phyloP scores from a whole-genome alignment of 2,797 vertebrate species.

The Crenuchus spilurus region DNA sequence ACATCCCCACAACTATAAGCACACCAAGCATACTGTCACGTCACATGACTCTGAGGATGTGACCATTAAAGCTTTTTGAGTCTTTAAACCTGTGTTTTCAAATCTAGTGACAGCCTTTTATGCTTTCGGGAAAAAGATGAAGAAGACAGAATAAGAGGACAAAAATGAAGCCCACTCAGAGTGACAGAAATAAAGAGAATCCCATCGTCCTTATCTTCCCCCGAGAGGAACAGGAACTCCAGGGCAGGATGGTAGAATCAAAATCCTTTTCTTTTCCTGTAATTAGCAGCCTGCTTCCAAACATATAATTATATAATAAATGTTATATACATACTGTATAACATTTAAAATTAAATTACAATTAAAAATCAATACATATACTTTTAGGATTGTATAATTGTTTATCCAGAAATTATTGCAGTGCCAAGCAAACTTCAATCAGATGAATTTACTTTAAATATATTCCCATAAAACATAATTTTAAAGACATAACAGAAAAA shows the following conservation, averaged over 20 bases:
- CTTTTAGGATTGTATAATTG: no score
- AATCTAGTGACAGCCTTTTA: background rate
- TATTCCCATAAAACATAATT: no score
- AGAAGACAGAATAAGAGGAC: background rate
- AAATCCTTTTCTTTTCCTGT: slow-evolving; percentile 16
- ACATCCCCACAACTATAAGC: background rate
- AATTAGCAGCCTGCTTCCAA: slow-evolving; percentile 30
- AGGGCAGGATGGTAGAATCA: slow-evolving; percentile 45
- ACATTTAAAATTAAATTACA: no score
- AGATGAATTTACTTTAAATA: no score
- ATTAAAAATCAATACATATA: no score
- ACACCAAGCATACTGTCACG: background rate
- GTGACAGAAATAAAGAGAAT: slow-evolving; percentile 33
- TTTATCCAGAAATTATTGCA: no score
- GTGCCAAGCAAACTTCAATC: no score
- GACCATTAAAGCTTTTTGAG: background rate
- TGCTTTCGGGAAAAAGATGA: background rate
- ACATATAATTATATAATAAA: no score
- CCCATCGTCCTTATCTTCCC: slow-evolving; percentile 41
- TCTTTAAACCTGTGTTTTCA: background rate
- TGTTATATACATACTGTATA: no score
- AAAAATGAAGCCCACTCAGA: slow-evolving; percentile 6
- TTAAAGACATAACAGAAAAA: no score
- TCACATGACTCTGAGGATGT: background rate
- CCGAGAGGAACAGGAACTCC: slow-evolving; percentile 47